Percentiles rank a stretch among this genome's conserved stretches.
phyloP scores from a whole-genome alignment of 1,140 invertebrate genomes.

The Psilanteris sp. region DNA sequence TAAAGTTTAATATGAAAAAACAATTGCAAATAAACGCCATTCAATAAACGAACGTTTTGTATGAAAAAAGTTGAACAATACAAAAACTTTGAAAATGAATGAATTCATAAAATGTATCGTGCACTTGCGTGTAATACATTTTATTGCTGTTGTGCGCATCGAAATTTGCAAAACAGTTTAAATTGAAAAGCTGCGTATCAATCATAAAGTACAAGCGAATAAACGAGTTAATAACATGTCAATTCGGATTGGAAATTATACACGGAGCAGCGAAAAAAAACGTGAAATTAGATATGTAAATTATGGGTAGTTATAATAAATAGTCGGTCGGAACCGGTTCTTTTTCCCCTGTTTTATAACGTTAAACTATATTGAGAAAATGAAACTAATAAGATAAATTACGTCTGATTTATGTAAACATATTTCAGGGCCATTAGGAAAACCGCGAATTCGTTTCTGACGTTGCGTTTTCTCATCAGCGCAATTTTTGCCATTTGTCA shows the following conservation, averaged over 20 bases:
- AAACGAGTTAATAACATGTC: slow-evolving; percentile 60
- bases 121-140: slow-evolving; percentile 1
- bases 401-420: slow-evolving; percentile 57
- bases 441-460: slow-evolving; percentile 13
- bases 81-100: not conserved
- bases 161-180: slow-evolving; percentile 29
- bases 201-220: slow-evolving; percentile 48
- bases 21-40: not conserved
- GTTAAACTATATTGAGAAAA: slow-evolving; percentile 53
- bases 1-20: not conserved
- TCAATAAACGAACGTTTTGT: not conserved
- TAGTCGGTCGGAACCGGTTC: slow-evolving; percentile 55
- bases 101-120: slow-evolving; percentile 1
- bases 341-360: slow-evolving; percentile 52
- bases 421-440: slow-evolving; percentile 52
- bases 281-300: slow-evolving; percentile 62
- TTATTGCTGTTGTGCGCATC: slow-evolving; percentile 2
- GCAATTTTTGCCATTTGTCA: slow-evolving; percentile 16
- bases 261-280: slow-evolving; percentile 27
- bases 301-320: slow-evolving; percentile 60
- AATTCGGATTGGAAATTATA: slow-evolving; percentile 60
- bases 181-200: slow-evolving; percentile 51
- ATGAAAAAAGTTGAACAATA: not conserved
- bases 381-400: slow-evolving; percentile 55
- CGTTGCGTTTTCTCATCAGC: slow-evolving; percentile 9